Conservation (phyloP, 2,797 vertebrate species). For the Cercopithecus mitis region DNA sequence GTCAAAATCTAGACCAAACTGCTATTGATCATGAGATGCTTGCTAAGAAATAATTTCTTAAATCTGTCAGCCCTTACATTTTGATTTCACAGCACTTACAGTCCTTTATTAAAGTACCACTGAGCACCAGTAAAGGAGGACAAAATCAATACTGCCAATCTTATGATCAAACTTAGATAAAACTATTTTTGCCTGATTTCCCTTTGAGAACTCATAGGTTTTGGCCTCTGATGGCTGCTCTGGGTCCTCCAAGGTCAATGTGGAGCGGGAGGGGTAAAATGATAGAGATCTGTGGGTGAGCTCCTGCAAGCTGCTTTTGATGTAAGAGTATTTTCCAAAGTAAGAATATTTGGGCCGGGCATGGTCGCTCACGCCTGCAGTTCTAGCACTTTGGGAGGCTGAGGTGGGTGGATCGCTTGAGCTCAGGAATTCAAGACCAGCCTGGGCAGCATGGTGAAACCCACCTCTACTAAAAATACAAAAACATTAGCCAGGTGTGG, state of each 20-base stretch:
- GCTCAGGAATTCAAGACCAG: not conserved
- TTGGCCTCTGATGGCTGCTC: not conserved
- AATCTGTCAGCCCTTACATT: not conserved
- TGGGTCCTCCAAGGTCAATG: not conserved
- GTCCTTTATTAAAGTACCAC: not conserved
- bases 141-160: not conserved
- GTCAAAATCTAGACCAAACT: not conserved
- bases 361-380: not conserved
- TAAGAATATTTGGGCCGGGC: not conserved
- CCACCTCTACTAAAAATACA: not conserved
- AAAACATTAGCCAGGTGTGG: not conserved
- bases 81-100: not conserved
- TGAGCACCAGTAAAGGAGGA: not conserved
- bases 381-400: not conserved
- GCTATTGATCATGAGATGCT: not conserved
- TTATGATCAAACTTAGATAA: too few species aligned
- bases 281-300: not conserved
- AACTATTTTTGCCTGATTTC: not conserved
- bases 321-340: not conserved
- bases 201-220: not conserved
- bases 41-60: not conserved
- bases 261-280: not conserved
- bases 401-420: not conserved
- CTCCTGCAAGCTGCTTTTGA: not conserved
- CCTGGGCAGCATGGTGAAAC: not conserved